These are phyloP conservation scores for Gobionotothen gibberifrons DNA, from an alignment of 2,797 vertebrate genomes.

Conservation along the genomic window DNA sequence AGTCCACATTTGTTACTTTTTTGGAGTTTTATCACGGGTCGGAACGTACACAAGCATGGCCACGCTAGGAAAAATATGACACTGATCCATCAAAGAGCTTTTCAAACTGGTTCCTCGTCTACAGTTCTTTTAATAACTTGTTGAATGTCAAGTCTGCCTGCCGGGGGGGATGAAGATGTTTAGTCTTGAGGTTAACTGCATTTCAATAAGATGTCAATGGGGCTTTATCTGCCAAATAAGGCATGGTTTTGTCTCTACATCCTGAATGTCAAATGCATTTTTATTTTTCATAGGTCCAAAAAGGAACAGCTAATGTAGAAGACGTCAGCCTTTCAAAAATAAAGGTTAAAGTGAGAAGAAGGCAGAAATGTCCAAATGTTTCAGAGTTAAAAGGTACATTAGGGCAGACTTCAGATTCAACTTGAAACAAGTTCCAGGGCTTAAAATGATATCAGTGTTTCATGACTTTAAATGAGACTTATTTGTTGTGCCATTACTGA, in stretches of 20 bases:
- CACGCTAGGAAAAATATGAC: slow-evolving; percentile 12
- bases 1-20: slow-evolving; percentile 46
- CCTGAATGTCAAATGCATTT: slow-evolving; percentile 2
- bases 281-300: background rate
- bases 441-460: slow-evolving; percentile 5
- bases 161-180: background rate
- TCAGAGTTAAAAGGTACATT: background rate
- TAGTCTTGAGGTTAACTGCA: no score
- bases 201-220: no score
- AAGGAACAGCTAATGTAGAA: slow-evolving; percentile 5
- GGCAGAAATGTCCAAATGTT: background rate
- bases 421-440: no score
- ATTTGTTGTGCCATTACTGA: background rate
- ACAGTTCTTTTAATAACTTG: background rate
- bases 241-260: background rate
- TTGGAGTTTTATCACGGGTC: slow-evolving; percentile 31
- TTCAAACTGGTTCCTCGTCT: background rate
- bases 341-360: background rate
- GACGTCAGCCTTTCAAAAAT: slow-evolving; percentile 2
- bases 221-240: background rate
- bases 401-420: slow-evolving; percentile 50
- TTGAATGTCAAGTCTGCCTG: slow-evolving; percentile 37
- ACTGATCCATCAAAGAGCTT: slow-evolving; percentile 4
- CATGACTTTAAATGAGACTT: background rate
- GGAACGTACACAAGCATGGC: slow-evolving; percentile 19